Percentiles rank a stretch among this genome's conserved stretches.
Evolutionary conservation across 1,140 invertebrate genomes (phyloP).

Genomic region (Pseudoatta argentina): DNA sequence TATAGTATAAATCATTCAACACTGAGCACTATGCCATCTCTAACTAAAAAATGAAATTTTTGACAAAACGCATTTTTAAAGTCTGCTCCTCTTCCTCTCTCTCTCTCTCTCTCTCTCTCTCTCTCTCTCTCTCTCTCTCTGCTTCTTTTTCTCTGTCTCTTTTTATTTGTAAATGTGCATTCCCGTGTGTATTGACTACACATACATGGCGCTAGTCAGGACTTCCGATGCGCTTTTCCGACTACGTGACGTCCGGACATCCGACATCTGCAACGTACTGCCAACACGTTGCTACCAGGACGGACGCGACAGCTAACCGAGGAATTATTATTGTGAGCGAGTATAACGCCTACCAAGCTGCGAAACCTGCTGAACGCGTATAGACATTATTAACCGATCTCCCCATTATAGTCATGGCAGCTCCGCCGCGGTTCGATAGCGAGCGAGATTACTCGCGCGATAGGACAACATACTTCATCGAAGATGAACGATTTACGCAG

Average conservation of each 20-base stretch:
- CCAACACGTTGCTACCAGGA: constrained; percentile 30
- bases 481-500: constrained; percentile 7
- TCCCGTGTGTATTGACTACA: constrained; percentile 22
- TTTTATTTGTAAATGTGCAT: constrained; percentile 2
- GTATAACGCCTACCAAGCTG: not conserved
- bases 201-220: constrained; percentile 18
- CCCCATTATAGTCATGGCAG: constrained; percentile 6
- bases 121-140: not conserved
- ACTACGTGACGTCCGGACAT: constrained; percentile 67
- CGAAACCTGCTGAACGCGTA: constrained; percentile 11
- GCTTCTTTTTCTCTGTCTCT: not conserved
- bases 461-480: constrained; percentile 23
- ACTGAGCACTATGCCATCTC: too few relatives aligned
- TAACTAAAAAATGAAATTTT: too few relatives aligned
- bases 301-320: constrained; percentile 28
- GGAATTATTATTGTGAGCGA: constrained; percentile 46
- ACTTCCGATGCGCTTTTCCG: constrained; percentile 60
- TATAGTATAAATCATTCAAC: too few relatives aligned
- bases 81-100: not conserved
- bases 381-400: constrained; percentile 50
- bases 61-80: too few relatives aligned
- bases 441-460: constrained; percentile 14
- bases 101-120: too few relatives aligned
- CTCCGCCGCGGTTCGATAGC: constrained; percentile 18
- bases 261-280: constrained; percentile 59